Evolutionary conservation across 2,888 invertebrate species (phyloP).

Genomic region (Cepaea hortensis): DNA sequence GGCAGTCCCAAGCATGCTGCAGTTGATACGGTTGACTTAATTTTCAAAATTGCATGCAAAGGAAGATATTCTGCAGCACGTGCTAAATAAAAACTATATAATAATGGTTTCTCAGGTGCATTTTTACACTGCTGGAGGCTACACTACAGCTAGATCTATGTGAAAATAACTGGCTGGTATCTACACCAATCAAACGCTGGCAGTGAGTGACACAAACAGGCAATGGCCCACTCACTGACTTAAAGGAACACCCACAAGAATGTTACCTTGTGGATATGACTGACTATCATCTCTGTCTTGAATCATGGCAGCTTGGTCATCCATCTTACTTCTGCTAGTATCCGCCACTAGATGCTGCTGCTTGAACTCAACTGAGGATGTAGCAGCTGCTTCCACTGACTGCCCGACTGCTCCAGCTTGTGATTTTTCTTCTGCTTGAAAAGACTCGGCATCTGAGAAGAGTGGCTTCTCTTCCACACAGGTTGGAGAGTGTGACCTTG

Average conservation of each 20-base stretch:
- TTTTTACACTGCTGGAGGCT: no score
- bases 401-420: constrained; percentile 53
- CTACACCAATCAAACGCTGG: neutral
- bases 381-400: constrained; percentile 47
- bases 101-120: no score
- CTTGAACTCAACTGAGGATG: constrained; percentile 1
- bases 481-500: constrained; percentile 55
- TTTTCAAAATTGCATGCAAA: no score
- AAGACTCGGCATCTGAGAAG: constrained; percentile 53
- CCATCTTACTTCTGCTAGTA: neutral
- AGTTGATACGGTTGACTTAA: no score
- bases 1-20: no score
- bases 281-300: constrained; percentile 9
- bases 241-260: neutral
- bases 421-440: constrained; percentile 54
- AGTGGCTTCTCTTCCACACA: constrained; percentile 45
- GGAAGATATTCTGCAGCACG: no score
- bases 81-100: no score
- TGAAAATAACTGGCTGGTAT: neutral
- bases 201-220: neutral
- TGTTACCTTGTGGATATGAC: constrained; percentile 28
- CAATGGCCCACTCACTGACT: neutral
- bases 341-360: neutral
- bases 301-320: neutral
- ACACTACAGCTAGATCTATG: neutral